Base-by-base conservation (phyloP, 2,888 invertebrate species). In the Melitaea athalia region DNA sequence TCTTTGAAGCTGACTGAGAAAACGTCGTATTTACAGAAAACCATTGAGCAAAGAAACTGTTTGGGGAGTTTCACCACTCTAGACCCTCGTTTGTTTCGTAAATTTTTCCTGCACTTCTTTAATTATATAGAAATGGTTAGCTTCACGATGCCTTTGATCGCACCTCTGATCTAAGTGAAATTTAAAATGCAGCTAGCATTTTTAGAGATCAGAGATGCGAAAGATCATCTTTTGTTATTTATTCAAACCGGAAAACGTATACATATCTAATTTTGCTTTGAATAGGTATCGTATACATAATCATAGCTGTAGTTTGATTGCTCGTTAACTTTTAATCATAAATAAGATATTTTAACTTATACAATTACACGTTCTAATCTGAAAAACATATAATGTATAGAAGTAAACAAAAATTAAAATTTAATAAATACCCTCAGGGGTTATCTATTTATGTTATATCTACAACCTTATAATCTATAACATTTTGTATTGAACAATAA, bases 121-220 rank as follows among this genome's bases (percentile, higher is more conserved):
- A 93, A 93, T 93, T 92, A 91, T 93, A 89, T 89, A 89, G 88
- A 91, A 89, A 88, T 92, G 87, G 91, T 89, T 87, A 85, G 87
- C 86, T 83, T 86, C 85, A 84, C 82, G 80, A 86, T 85, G 86
- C 85, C 84, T 87, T 86, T 85, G 85, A 88, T 82, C 70, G 67
- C 57, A 45, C 42, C 79, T 81, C 78, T 79, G 79, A 81, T 78
- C 78, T 80, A 78, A 79, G 77, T 81, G 78, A 81, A 81, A 72
- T 69, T 74, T 72, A 69, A 71, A 68, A 74, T 67, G 63, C 61
- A 62, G 31, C 53, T 53, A 53, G 24, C 24, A 3, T 24, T 24
- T 24, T 24, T 3, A 24, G 24, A 24, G 24, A 24, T 24, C 24
- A 24, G 3, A 24, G 24, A 24, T 1, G 24, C 24, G 3, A 24